Conservation (phyloP, 2,113 vertebrate genomes). For the Stomatorhinus ivindoensis region DNA sequence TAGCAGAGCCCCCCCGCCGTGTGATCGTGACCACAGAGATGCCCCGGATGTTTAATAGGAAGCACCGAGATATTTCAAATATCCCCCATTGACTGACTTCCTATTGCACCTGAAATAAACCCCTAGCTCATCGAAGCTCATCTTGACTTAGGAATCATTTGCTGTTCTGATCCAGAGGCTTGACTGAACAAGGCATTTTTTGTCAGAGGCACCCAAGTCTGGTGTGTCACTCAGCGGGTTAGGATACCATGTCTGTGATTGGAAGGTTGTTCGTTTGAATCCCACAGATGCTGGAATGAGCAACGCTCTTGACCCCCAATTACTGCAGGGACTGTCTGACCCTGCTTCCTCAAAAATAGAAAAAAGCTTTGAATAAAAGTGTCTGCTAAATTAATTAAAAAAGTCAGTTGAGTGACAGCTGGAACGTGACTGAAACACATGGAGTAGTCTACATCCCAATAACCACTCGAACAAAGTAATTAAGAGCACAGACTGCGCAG, state of each 20-base stretch:
- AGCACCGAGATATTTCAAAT: neutral
- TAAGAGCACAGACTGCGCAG: neutral
- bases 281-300: neutral
- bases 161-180: neutral
- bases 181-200: neutral
- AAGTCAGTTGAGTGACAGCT: neutral
- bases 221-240: neutral
- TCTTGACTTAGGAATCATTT: neutral
- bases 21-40: neutral
- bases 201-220: neutral
- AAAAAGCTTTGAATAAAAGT: neutral
- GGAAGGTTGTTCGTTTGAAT: neutral
- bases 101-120: neutral
- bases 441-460: neutral
- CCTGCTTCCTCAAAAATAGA: neutral
- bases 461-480: neutral
- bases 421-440: neutral
- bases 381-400: neutral
- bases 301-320: neutral
- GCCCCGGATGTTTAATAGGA: neutral
- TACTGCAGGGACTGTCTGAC: neutral
- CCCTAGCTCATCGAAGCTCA: neutral
- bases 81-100: neutral
- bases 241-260: neutral
- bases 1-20: neutral